Evolutionary conservation across 2,888 invertebrate species (phyloP).

Genomic region (Brenthis ino): DNA sequence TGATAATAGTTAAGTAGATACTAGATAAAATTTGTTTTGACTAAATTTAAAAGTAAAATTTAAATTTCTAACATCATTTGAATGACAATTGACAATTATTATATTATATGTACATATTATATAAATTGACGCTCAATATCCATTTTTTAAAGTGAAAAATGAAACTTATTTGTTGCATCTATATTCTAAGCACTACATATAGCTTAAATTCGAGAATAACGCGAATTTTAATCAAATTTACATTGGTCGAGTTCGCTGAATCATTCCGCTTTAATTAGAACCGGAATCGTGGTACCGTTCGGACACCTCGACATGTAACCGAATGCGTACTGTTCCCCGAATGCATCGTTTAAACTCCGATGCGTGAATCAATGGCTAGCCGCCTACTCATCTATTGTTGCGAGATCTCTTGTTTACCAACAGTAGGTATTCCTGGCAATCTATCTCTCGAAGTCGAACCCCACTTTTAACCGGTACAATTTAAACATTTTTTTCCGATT

Average conservation of each 20-base stretch:
- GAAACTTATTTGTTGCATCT: no score
- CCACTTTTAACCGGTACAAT: not conserved
- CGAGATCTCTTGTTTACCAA: conserved; percentile 33
- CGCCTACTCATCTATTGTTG: conserved; percentile 31
- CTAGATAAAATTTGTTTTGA: no score
- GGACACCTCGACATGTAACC: conserved; percentile 56
- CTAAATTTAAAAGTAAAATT: no score
- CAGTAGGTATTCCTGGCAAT: conserved; percentile 16
- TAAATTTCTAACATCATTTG: no score
- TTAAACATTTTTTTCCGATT: not conserved
- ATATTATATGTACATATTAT: no score
- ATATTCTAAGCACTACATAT: no score
- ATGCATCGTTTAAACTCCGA: conserved; percentile 56
- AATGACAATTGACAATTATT: no score
- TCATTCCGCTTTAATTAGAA: conserved; percentile 72
- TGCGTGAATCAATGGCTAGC: conserved; percentile 51
- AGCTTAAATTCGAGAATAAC: conserved; percentile 54
- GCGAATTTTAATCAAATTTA: conserved; percentile 71
- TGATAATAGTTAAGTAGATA: not conserved
- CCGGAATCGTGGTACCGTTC: conserved; percentile 69
- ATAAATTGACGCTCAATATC: no score
- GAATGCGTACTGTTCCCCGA: conserved; percentile 63
- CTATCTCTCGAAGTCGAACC: conserved; percentile 13
- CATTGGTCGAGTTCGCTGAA: conserved; percentile 59
- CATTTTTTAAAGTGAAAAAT: no score